Conservation (phyloP, 2,113 vertebrate species). For the Silurus glanis region DNA sequence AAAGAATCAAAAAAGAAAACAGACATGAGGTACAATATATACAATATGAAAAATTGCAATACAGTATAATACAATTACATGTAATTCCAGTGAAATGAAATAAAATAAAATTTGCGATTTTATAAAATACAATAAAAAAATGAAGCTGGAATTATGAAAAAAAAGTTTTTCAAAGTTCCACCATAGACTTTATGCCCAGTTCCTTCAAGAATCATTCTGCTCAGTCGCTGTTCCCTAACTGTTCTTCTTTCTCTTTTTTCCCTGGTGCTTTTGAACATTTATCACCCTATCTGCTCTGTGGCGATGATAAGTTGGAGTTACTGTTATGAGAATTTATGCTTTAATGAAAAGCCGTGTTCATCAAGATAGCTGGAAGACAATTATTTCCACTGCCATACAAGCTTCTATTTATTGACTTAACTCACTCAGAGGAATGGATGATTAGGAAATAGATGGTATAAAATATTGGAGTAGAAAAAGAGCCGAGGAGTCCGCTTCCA, state of each 20-base stretch:
- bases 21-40: no score
- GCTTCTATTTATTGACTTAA: constrained; percentile 44
- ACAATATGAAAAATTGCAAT: no score
- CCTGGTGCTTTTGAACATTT: constrained; percentile 47
- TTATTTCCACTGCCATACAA: constrained; percentile 53
- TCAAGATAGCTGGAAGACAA: constrained; percentile 49
- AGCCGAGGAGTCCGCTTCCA: constrained; percentile 10
- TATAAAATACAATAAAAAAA: no score
- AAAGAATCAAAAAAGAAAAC: no score
- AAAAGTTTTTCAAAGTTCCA: constrained; percentile 26
- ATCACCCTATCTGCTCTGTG: constrained; percentile 52
- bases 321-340: constrained; percentile 56
- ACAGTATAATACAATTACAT: no score
- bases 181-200: not conserved
- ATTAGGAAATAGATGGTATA: constrained; percentile 13
- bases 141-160: no score
- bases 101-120: no score
- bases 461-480: constrained; percentile 30
- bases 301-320: constrained; percentile 47
- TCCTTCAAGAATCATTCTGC: constrained; percentile 7
- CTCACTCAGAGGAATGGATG: constrained; percentile 23
- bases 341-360: constrained; percentile 58
- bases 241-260: not conserved
- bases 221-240: constrained; percentile 45
- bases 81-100: no score